Base-by-base conservation (phyloP, 2,113 vertebrate species). In the Cichladusa arquata region DNA sequence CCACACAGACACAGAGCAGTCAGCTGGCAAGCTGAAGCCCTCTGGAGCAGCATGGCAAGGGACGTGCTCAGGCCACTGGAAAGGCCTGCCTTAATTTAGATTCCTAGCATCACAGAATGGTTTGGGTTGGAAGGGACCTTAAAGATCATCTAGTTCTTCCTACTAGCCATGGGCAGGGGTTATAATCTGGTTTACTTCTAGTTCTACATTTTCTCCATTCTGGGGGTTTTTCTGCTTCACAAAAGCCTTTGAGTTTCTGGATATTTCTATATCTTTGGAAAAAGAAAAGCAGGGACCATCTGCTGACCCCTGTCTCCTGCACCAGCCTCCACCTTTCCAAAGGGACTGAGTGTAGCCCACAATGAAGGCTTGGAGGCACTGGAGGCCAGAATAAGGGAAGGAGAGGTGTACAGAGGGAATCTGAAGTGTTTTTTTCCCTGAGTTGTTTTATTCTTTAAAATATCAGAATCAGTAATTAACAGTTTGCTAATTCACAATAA, bases 51-150 rank as follows among this genome's bases (percentile, higher is more conserved):
- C 60, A 54, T 0, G 1, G 33, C 4, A 3, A 33, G 17, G 42
- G 6, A 60, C 0, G 0, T 11, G 38, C 58, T 67, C 1, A 7
- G 29, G 14, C 23, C 3, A 31, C 20, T 18, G 88, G 71, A 80
- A 92, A 88, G 22, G 5, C 19, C 29, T 71, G 51, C 34, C 62
- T 80, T 80, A 19, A 28, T 73, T 76, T 20, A 50, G 13, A 47
- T 34, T 53, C 48, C 14, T 11, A 48, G 19, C 56, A 38, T 50
- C 62, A 86, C 24, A 62, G 36, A 50, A 74, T 25, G 26, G 54
- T 50, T 44, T 44, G 33, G 23, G 6, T 56, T 44, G 8, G 28
- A 76, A 81, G 14, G 48, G 19, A 69, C 36, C 28, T 25, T 74
- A 18, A 74, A 33, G 15, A 42, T 12, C 16, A 50, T n/a, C 26